These are phyloP conservation scores for Augochlora pura DNA, from an alignment of 1,140 invertebrate genomes.

Conservation along the genomic window DNA sequence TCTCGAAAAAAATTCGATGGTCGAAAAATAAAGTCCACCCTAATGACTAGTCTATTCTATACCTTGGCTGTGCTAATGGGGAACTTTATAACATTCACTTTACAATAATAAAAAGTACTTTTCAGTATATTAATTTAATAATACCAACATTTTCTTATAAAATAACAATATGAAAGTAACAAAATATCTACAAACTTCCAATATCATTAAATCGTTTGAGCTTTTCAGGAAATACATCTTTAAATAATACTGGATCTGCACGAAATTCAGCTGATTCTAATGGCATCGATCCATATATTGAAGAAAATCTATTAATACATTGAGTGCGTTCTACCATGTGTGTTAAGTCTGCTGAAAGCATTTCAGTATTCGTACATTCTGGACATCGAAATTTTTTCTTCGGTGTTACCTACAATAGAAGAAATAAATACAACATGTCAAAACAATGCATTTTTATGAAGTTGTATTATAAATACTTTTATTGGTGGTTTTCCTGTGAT, in stretches of 20 bases:
- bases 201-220: constrained; percentile 95
- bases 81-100: too few relatives aligned
- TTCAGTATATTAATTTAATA: background rate
- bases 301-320: constrained; percentile 93
- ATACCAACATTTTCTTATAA: background rate
- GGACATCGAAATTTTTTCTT: constrained; percentile 99
- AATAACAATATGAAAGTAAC: background rate
- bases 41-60: too few relatives aligned
- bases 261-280: constrained; percentile 94
- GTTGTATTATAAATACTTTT: constrained; percentile 83
- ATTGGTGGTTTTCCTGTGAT: constrained; percentile 96
- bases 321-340: constrained; percentile 97
- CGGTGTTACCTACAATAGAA: constrained; percentile 88
- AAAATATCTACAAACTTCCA: constrained; percentile 82
- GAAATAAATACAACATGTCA: background rate
- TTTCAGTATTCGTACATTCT: constrained; percentile 95
- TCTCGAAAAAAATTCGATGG: too few relatives aligned
- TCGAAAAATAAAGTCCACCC: too few relatives aligned
- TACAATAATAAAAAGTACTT: too few relatives aligned
- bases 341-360: constrained; percentile 94
- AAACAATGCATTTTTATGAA: background rate
- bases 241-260: constrained; percentile 96
- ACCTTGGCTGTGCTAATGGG: too few relatives aligned
- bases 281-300: constrained; percentile 93
- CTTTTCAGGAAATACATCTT: constrained; percentile 92